Base-by-base conservation (phyloP, 2,888 invertebrate species). In the Rhagonycha lutea region DNA sequence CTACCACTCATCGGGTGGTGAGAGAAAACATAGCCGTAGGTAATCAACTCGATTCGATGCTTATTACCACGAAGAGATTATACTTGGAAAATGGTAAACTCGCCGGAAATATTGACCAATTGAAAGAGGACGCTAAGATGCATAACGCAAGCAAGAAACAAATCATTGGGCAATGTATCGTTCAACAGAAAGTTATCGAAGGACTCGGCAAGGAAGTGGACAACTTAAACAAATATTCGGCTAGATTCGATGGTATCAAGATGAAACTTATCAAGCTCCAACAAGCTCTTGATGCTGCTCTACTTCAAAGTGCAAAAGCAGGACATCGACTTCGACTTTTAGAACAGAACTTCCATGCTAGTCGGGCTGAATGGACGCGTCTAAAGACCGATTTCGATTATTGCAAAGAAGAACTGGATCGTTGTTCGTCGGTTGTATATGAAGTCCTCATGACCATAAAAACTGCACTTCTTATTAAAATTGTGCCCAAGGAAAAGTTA, bases 1-100 rank as follows among this genome's bases (percentile, higher is more conserved):
- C 96, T 26, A 95, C 96, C 1, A 97, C 96, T 0, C 95, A 97
- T 80, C 90, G 96, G 77, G 92, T 95, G 0, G 94, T 97, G 24
- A 89, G 95, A 76, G 96, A 96, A 88, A 96, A 96, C 84, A 93
- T 95, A 75, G 92, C 94, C 0, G 89, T 96, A 5, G 95, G 94
- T 84, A 94, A 93, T 84, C 95, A 96, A 88, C 87, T 95, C 23
- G 93, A 94, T 81, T 88, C 86, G 68, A 89, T 95, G 85, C 88
- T 94, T 47, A 2, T 47, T 2, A 47, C 65, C 85, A n/a, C 88
- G 14, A 90, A 91, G 0, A 93, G 91, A 78, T 85, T 95, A 63
- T 90, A 92, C 65, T 89, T 89, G 0, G 91, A 92, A 83, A 92
- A 92, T 81, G 89, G 91, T 73, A 89, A 89, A 28, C 90, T 90